These are phyloP conservation scores for Anguilla megastoma DNA, from an alignment of 2,797 vertebrate genomes.

Conservation along the genomic window DNA sequence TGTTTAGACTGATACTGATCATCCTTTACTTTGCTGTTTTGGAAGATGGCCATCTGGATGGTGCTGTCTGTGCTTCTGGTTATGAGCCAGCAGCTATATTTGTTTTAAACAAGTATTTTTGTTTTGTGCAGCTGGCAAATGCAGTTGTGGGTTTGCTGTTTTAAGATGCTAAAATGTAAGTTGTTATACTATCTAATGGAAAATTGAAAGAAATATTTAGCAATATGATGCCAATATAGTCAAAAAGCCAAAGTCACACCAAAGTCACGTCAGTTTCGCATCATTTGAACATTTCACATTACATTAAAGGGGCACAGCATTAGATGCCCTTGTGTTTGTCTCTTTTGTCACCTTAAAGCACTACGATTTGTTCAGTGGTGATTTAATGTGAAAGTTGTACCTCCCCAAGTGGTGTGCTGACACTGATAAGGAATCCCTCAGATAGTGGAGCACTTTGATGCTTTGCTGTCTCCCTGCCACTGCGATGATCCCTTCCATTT, in stretches of 20 bases:
- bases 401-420: background rate
- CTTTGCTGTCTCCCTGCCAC: background rate
- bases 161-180: background rate
- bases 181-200: background rate
- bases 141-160: background rate
- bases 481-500: background rate
- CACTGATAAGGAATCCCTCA: conserved; percentile 22
- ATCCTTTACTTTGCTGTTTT: background rate
- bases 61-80: background rate
- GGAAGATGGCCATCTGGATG: conserved; percentile 4
- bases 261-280: background rate
- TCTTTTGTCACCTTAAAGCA: background rate
- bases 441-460: background rate
- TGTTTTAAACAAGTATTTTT: background rate
- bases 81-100: background rate
- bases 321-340: background rate
- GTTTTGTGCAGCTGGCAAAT: background rate
- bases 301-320: background rate
- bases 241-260: background rate
- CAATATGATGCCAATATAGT: background rate
- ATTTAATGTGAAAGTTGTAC: background rate
- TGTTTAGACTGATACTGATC: background rate
- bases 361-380: background rate
- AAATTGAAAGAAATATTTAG: background rate
- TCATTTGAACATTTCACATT: background rate